Evolutionary conservation across 1,140 invertebrate genomes (phyloP), one percentile per base, ranked within the genome.

Genomic region (Leguminivora glycinivorella): DNA sequence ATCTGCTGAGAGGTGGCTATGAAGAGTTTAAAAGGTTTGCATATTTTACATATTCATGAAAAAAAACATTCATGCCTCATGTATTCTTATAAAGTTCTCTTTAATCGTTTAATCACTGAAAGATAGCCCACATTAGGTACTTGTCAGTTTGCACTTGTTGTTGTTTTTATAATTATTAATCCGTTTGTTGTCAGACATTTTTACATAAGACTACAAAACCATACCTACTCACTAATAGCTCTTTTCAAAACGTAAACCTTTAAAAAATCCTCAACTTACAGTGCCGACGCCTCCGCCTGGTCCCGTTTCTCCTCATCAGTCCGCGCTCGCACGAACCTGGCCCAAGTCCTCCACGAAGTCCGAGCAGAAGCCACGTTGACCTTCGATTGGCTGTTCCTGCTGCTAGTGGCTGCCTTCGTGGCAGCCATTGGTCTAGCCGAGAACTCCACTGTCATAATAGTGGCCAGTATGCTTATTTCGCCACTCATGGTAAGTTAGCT

Each of bases 381-480:
- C 0, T 96, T 96, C 88, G 95, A 96, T 88, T 96, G 94, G 87
- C 75, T 95, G 29, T 92, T 95, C 79, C 88, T 96, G 2, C 84
- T 96, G 0, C 81, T 95, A 14, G 93, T 95, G 1, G 95, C 95
- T 19, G 95, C 94, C 92, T 95, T 93, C 22, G 79, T 94, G 10
- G 93, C 93, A 14, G 92, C 94, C 6, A 92, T 97, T 68, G 96
- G 96, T 12, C 89, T 98, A 34, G 92, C 96, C 2, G 96, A 98
- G 83, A 95, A 96, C 82, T 96, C 94, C 76, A 94, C 94, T 7
- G 94, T 96, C 12, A 92, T 94, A 72, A 80, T 96, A 26, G 95
- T 96, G 4, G 95, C 95, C 34, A 95, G 95, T 79, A 96, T 96
- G 95, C 89, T 96, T 1, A 94, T 96, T 31, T 96, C 95, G 0